Evolutionary conservation across 2,797 vertebrate species (phyloP).

Genomic region (Enteromius fasciolatus): DNA sequence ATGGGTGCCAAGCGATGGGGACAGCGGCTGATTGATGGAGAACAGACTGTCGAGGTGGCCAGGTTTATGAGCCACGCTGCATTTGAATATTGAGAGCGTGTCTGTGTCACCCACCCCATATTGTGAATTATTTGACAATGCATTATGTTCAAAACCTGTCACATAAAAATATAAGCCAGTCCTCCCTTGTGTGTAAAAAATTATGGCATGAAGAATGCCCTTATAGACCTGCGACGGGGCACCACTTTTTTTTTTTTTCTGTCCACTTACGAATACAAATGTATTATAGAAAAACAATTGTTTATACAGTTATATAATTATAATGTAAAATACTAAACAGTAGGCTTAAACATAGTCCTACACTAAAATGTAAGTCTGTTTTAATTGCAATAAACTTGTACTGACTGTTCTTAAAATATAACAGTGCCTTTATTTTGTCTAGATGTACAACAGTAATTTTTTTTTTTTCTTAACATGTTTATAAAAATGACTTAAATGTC

Average conservation of each 20-base stretch:
- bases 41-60: conserved; percentile 58
- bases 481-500: too few relatives aligned
- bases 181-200: conserved; percentile 68
- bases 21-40: conserved; percentile 77
- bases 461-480: too few relatives aligned
- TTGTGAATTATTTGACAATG: conserved; percentile 84
- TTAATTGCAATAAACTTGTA: too few relatives aligned
- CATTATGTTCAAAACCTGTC: conserved; percentile 82
- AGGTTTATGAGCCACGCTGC: conserved; percentile 79
- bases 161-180: conserved; percentile 70
- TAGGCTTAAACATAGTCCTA: too few relatives aligned
- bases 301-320: neutral
- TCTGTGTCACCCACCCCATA: conserved; percentile 74
- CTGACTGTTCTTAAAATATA: too few relatives aligned
- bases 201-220: conserved; percentile 57
- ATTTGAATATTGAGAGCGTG: conserved; percentile 81
- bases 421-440: too few relatives aligned
- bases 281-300: neutral
- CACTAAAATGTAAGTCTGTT: too few relatives aligned
- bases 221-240: neutral
- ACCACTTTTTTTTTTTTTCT: neutral
- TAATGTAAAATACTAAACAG: neutral
- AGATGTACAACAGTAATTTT: too few relatives aligned
- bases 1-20: conserved; percentile 26
- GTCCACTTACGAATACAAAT: neutral